Evolutionary conservation across 2,113 vertebrate genomes (phyloP).

Genomic region (Campylorhamphus procurvoides): DNA sequence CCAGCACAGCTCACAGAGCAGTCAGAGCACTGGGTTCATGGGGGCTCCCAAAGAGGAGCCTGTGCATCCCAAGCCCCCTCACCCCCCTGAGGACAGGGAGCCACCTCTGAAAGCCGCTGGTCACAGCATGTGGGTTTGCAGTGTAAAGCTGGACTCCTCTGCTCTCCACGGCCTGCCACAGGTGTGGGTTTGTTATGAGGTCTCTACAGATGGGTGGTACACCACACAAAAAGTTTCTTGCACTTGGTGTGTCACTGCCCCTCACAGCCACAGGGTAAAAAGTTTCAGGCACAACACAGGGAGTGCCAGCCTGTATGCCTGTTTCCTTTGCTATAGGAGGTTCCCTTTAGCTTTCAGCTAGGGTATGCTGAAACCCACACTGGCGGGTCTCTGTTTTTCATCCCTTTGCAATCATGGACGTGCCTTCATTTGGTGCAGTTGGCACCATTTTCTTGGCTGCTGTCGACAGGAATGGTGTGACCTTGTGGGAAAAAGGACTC

Average conservation of each 20-base stretch:
- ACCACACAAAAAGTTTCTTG: rapidly evolving
- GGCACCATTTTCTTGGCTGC: not conserved
- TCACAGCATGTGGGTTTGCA: rapidly evolving
- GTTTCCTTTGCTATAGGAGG: rapidly evolving
- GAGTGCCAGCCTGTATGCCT: not conserved
- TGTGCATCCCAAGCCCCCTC: rapidly evolving
- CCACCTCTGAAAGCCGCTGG: not conserved
- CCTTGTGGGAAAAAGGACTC: not conserved
- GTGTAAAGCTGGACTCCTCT: not conserved
- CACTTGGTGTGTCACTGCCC: rapidly evolving
- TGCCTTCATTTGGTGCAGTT: not conserved
- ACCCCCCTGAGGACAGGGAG: rapidly evolving
- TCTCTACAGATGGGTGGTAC: rapidly evolving
- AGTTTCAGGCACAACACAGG: rapidly evolving
- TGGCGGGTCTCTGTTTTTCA: too few species aligned
- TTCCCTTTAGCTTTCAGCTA: not conserved
- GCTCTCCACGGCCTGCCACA: not conserved
- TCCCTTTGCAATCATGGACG: rapidly evolving
- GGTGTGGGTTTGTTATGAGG: rapidly evolving
- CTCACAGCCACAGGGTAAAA: rapidly evolving
- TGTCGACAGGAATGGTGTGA: not conserved
- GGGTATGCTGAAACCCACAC: rapidly evolving
- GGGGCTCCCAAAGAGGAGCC: not conserved
- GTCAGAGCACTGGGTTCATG: rapidly evolving
- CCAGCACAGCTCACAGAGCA: rapidly evolving